Percentiles rank a stretch among this genome's conserved stretches.
phyloP scores from a whole-genome alignment of 1,140 invertebrate species.

The Heliconius eleuchia region DNA sequence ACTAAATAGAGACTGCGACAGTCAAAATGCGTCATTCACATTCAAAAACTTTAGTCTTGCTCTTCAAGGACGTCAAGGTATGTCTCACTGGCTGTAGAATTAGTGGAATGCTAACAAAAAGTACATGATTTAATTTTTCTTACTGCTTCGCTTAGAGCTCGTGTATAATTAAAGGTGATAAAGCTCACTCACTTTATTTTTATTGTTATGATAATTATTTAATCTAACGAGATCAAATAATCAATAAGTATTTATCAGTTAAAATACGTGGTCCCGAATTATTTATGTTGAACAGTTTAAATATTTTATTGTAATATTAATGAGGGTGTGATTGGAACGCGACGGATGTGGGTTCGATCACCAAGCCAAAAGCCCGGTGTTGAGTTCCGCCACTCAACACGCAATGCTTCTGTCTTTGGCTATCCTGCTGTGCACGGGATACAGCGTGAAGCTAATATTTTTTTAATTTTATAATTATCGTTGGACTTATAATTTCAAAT shows the following conservation, averaged over 20 bases:
- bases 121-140: constrained; percentile 8
- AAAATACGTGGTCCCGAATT: not conserved
- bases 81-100: constrained; percentile 48
- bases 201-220: not conserved
- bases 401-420: no score
- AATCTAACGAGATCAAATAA: not conserved
- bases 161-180: not conserved
- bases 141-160: not conserved
- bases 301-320: constrained; percentile 16
- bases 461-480: not conserved
- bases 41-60: constrained; percentile 51
- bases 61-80: constrained; percentile 62
- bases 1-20: constrained; percentile 5
- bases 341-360: no score
- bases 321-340: not conserved
- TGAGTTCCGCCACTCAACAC: no score
- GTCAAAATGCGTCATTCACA: constrained; percentile 56
- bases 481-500: not conserved
- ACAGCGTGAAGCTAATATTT: no score
- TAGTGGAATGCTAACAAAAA: constrained; percentile 58
- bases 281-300: not conserved
- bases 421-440: no score
- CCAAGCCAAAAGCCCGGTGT: no score
- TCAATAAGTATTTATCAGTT: not conserved
- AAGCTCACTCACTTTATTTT: not conserved